Evolutionary conservation across 2,113 vertebrate species (phyloP), one percentile per base, ranked within the genome.

Genomic region (Sorex fumeus): DNA sequence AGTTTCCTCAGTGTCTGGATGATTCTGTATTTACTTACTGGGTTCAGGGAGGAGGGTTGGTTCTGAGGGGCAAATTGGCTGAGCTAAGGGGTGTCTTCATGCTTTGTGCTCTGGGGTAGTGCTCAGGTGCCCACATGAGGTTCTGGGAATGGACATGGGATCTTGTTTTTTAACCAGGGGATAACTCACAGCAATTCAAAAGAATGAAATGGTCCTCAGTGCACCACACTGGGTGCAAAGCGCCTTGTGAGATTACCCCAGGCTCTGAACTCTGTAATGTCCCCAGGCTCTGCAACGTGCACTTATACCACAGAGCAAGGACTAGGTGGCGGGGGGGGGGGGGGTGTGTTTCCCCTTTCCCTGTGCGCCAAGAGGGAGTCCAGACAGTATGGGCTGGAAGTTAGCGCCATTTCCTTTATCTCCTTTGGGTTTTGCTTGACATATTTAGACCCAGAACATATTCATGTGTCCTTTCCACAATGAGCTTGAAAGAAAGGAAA

Each of bases 361-460:
- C 40, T 45, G 45, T 45, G 27, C 10, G 25, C 25, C 21, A 57
- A 60, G 74, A 21, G 12, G 36, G 30, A 87, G 64, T 45, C 47
- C 86, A 8, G 36, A 64, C 57, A 75, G 9, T 9, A n/a, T 12
- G 57, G 16, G 18, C 8, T 30, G 10, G 27, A 1, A 30, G 40
- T 43, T 8, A 1, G 66, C 81, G n/a, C 66, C 78, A 27, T 40
- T 36, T 67, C 77, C 77, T 40, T 80, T 80, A 62, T 80, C 64
- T 30, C 32, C 53, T 79, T 82, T 88, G 80, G 50, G 70, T 88
- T 93, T 94, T 69, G 40, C 80, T 94, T 62, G 36, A 94, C 75
- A 92, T 87, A 78, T 90, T 90, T 77, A 88, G 95, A 93, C 69
- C 27, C 79, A 94, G 83, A 90, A 70, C 83, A 10, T 88, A 88